Percentiles rank a stretch among this genome's conserved stretches.
These are phyloP conservation scores for Bombus difficillimus DNA, from an alignment of 1,140 invertebrate species.

Conservation along the genomic window DNA sequence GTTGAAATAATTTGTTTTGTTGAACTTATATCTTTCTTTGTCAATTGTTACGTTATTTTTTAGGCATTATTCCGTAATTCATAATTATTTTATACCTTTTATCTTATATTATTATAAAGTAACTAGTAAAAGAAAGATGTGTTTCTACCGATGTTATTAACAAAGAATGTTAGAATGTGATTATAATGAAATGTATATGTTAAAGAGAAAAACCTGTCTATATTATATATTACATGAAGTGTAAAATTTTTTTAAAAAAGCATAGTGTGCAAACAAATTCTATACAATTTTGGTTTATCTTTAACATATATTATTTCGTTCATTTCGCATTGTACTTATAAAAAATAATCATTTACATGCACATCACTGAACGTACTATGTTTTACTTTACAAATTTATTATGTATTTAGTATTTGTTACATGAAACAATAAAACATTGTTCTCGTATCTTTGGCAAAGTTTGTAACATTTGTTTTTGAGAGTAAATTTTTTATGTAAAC, in stretches of 20 bases:
- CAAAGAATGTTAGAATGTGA: conserved; percentile 5
- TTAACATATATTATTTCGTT: conserved; percentile 26
- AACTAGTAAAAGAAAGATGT: conserved; percentile 3
- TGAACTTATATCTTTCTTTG: neutral
- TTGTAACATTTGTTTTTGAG: conserved; percentile 18
- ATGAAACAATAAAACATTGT: conserved; percentile 47
- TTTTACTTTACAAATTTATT: conserved; percentile 36
- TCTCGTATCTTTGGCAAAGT: conserved; percentile 18
- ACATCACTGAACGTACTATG: neutral
- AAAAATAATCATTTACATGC: conserved; percentile 6
- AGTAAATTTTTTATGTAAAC: conserved; percentile 14
- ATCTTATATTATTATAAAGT: neutral
- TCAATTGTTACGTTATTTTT: neutral
- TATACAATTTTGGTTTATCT: conserved; percentile 9
- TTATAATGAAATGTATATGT: conserved; percentile 38
- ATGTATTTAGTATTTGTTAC: conserved; percentile 43
- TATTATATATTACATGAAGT: conserved; percentile 18
- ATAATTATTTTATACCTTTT: neutral
- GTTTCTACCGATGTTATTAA: neutral
- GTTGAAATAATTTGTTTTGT: neutral
- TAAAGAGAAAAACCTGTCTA: neutral
- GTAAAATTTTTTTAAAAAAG: conserved; percentile 33
- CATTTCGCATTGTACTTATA: conserved; percentile 27
- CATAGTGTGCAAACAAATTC: neutral
- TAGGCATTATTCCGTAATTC: neutral